A percentile compares a stretch with the other conserved stretches of the same genome.
Conservation (phyloP, 2,113 vertebrate species). For the Daubentonia madagascariensis region DNA sequence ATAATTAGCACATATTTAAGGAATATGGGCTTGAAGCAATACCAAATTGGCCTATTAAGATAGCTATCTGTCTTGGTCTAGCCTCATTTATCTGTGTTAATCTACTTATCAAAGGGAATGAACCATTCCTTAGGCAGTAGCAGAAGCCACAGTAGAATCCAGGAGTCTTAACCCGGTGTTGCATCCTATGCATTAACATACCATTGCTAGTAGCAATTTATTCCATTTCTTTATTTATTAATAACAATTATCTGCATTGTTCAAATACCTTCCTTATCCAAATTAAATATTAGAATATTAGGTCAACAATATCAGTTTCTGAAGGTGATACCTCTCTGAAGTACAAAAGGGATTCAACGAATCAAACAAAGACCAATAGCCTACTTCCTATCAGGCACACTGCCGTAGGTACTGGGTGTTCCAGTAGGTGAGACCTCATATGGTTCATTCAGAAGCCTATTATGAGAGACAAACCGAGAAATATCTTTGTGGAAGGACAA, state of each 20-base stretch:
- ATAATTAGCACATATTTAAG: constrained; percentile 6
- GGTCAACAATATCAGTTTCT: constrained; percentile 16
- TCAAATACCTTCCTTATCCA: constrained; percentile 46
- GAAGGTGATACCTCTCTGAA: neutral
- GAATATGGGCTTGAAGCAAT: constrained; percentile 12
- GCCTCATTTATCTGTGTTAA: neutral
- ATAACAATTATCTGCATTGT: neutral
- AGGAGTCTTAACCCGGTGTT: neutral
- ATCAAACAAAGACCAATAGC: neutral
- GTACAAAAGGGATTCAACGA: neutral
- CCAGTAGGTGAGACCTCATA: neutral
- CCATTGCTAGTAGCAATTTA: constrained; percentile 7
- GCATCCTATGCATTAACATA: neutral
- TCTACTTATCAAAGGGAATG: neutral
- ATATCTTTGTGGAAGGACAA: neutral
- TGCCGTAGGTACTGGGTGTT: neutral
- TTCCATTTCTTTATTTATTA: constrained; percentile 46
- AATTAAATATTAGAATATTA: constrained; percentile 49
- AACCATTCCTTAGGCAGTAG: neutral
- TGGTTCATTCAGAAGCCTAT: neutral
- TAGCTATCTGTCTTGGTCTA: neutral
- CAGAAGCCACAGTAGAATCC: neutral
- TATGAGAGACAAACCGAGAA: neutral
- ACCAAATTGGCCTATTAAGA: neutral
- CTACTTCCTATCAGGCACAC: neutral